Base-by-base conservation (phyloP, 92 coral and sea anemone species). In the Porites lobata region DNA sequence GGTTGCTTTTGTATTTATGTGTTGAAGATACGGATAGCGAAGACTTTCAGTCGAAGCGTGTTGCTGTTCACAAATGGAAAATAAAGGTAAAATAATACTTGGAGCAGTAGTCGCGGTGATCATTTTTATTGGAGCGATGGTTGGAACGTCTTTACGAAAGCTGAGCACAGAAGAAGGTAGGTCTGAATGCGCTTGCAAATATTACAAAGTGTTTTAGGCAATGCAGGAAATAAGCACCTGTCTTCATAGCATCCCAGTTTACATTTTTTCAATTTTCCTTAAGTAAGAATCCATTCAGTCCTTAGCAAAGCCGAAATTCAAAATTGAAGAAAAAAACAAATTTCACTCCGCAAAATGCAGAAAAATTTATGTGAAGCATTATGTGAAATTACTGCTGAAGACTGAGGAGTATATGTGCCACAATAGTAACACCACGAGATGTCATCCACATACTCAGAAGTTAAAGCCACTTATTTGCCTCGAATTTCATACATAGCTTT, bases 151-250 rank as follows among this genome's bases (percentile, higher is more conserved):
- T 11, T 54, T 79, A 50, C 72, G 62, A 13, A 79, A 79, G 63
- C 65, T 79, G 11, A 79, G 75, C 84, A 79, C 84, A 20, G 84
- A 79, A 7, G 84, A 79, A 79, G 84, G 75, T 79, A 4, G 47
- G 47, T 38, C 47, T 38, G 47, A 79, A 65, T 14, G 14, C 10
- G 76, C 0, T 13, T 71, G 15, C 14, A 17, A 71, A 6, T 62
- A 15, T 62, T n/a, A 15, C n/a, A 62, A 62, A 62, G 22, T 62
- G 17, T 62, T 7, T 10, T 1, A 62, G 8, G 17, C 19, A 62
- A 62, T 62, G 8, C 14, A 11, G 8, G 63, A 11, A 11, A 58
- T 11, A 17, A 62, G 8, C 1, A 15, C 13, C 8, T 15, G n/a
- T 14, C 47, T 38, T 38, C 47, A 38, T 38, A 38, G 47, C 47